phyloP scores from a whole-genome alignment of 2,888 invertebrate genomes.

The Hoplodrina blanda region DNA sequence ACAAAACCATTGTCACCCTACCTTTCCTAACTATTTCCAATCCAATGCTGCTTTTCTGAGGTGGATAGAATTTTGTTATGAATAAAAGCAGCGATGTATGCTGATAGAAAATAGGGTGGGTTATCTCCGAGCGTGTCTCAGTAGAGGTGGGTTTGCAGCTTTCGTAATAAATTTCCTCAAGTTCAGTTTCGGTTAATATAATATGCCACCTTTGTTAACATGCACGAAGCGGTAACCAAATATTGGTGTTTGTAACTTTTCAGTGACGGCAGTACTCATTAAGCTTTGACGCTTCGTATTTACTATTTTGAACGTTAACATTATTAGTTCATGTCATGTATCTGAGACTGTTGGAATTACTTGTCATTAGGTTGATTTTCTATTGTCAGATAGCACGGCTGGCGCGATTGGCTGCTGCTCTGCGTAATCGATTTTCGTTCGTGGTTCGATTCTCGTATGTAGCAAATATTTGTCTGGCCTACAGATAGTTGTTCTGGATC shows the following conservation, averaged over 20 bases:
- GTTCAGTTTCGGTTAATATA: constrained; percentile 82
- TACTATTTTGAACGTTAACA: constrained; percentile 30
- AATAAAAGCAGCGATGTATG: constrained; percentile 21
- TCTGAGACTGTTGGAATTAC: constrained; percentile 32
- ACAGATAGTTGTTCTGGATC: too few species aligned
- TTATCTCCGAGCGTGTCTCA: not conserved
- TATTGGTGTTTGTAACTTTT: constrained; percentile 80
- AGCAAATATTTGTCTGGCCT: too few species aligned
- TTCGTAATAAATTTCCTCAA: constrained; percentile 81
- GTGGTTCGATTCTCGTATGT: too few species aligned
- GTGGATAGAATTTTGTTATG: accelerated
- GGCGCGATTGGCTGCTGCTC: too few species aligned
- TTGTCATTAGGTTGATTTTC: not conserved
- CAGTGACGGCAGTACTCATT: constrained; percentile 71
- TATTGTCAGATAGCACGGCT: too few species aligned
- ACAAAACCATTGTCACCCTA: constrained; percentile 35
- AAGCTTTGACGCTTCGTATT: constrained; percentile 62
- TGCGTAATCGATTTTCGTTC: too few species aligned
- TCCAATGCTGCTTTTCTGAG: constrained; percentile 33
- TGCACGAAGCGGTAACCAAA: constrained; percentile 77
- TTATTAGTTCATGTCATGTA: constrained; percentile 33
- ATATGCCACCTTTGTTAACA: constrained; percentile 83
- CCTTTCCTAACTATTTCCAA: not conserved
- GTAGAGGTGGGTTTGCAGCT: constrained; percentile 70
- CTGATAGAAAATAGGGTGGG: not conserved